These are phyloP conservation scores for Pseudois nayaur DNA, from an alignment of 2,113 vertebrate species.

Conservation along the genomic window DNA sequence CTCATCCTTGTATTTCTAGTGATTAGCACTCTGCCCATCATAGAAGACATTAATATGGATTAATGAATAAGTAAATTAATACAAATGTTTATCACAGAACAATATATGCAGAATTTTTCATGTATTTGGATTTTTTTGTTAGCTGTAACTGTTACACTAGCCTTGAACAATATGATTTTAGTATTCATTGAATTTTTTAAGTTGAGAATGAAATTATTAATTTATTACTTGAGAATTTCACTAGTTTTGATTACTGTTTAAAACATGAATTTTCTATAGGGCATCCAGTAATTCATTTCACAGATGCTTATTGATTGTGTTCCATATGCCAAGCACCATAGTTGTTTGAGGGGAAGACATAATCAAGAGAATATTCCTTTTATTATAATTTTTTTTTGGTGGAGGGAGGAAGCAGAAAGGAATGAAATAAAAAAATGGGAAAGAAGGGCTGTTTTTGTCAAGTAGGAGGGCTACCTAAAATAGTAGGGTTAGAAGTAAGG, in stretches of 20 bases:
- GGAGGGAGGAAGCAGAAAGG: not conserved
- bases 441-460: not conserved
- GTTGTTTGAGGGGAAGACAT: not conserved
- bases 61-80: constrained; percentile 11
- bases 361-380: constrained; percentile 13
- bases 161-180: not conserved
- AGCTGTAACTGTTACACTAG: constrained; percentile 19
- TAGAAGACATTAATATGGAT: constrained; percentile 1
- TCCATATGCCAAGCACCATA: not conserved
- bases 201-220: constrained; percentile 16
- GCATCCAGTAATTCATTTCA: not conserved
- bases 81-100: not conserved
- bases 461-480: not conserved
- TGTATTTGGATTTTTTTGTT: constrained; percentile 27
- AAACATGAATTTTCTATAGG: constrained; percentile 8
- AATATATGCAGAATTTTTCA: not conserved
- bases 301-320: constrained; percentile 27
- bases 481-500: constrained; percentile 12
- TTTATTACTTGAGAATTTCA: constrained; percentile 21
- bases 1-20: not conserved
- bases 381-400: constrained; percentile 17
- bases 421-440: constrained; percentile 25
- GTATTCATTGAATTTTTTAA: constrained; percentile 15
- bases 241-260: constrained; percentile 16
- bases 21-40: not conserved